Evolutionary conservation across 2,113 vertebrate genomes (phyloP).

Genomic region (Emydura subglobosa): DNA sequence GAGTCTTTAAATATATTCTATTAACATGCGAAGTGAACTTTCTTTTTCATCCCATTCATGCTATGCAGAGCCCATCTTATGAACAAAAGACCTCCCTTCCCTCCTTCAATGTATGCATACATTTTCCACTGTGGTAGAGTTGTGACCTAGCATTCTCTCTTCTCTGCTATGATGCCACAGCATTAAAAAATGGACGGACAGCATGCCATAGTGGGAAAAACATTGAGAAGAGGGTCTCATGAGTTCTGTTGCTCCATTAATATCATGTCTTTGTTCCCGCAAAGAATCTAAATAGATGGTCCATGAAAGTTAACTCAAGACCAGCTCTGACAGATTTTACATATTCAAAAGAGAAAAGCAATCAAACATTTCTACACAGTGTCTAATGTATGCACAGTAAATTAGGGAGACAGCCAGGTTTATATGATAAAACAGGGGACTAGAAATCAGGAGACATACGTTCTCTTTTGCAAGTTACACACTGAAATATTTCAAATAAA

Average conservation of each 20-base stretch:
- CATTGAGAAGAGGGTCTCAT: neutral
- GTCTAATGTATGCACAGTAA: neutral
- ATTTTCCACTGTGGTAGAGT: neutral
- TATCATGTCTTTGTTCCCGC: neutral
- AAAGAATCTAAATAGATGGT: neutral
- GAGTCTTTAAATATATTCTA: neutral
- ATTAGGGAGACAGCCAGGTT: neutral
- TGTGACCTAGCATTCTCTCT: neutral
- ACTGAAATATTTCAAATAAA: neutral
- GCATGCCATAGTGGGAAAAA: neutral
- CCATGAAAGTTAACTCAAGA: neutral
- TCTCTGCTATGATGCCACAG: neutral
- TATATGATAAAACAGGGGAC: neutral
- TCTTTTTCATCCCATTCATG: neutral
- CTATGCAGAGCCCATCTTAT: rapidly evolving
- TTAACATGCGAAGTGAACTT: neutral
- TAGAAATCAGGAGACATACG: rapidly evolving
- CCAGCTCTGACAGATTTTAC: conserved; percentile 2
- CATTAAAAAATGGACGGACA: neutral
- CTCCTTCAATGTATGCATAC: neutral
- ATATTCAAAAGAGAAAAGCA: neutral
- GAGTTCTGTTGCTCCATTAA: neutral
- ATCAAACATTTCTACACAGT: neutral
- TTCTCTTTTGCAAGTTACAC: neutral
- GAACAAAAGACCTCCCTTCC: neutral